Conservation (phyloP, 2,888 invertebrate species). For the Rhaphigaster nebulosa region DNA sequence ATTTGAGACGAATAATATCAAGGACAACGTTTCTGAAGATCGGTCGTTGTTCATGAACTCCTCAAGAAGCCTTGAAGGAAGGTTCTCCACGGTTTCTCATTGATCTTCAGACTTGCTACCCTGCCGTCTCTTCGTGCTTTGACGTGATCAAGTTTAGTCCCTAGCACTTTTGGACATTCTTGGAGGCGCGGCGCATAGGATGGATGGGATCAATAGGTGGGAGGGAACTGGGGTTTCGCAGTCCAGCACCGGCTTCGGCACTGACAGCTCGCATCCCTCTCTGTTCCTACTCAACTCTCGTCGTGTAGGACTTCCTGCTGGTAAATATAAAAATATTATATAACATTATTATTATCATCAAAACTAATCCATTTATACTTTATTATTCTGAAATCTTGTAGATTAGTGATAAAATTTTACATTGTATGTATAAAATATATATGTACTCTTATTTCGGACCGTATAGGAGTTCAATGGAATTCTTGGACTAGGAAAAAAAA, state of each 20-base stretch:
- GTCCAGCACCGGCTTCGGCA: conserved; percentile 31
- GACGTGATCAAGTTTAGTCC: neutral
- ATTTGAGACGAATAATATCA: neutral
- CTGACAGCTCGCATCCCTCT: neutral
- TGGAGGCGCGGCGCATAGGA: conserved; percentile 33
- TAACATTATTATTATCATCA: too few relatives aligned
- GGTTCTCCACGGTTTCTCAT: neutral
- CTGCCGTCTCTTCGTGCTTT: neutral
- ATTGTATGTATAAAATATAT: neutral
- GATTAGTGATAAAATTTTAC: neutral
- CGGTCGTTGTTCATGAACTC: neutral
- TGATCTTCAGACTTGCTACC: neutral
- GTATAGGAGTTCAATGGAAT: too few relatives aligned
- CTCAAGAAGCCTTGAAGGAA: neutral
- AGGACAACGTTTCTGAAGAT: neutral
- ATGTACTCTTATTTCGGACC: too few relatives aligned
- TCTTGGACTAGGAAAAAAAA: too few relatives aligned
- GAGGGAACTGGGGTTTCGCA: conserved; percentile 36
- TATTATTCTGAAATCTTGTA: neutral
- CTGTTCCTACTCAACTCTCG: neutral
- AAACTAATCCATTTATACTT: too few relatives aligned
- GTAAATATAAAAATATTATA: neutral
- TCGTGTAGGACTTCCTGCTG: neutral
- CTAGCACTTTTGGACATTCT: neutral
- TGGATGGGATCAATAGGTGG: conserved; percentile 41